Evolutionary conservation across 2,888 invertebrate species (phyloP).

Genomic region (Dascillus cervinus): DNA sequence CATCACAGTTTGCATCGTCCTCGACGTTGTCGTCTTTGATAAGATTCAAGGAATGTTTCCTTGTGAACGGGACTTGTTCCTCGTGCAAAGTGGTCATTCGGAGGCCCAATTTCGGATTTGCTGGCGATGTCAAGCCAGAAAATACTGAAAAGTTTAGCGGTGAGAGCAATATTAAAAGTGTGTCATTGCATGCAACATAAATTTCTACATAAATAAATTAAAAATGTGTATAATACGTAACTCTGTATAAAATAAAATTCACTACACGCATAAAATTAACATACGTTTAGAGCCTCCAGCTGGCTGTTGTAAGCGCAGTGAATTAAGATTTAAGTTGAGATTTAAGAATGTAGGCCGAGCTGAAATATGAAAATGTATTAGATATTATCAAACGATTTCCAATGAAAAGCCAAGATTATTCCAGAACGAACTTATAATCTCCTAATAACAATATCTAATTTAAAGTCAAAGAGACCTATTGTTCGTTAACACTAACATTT

Average conservation of each 20-base stretch:
- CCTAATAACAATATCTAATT: slow-evolving; percentile 4
- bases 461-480: slow-evolving; percentile 42
- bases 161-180: neutral
- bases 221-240: slow-evolving; percentile 4
- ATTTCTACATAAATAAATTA: neutral
- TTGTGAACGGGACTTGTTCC: slow-evolving; percentile 54
- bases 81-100: slow-evolving; percentile 91
- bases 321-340: slow-evolving; percentile 91
- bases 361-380: slow-evolving; percentile 53
- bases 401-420: too few species aligned
- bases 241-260: slow-evolving; percentile 14
- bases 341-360: slow-evolving; percentile 98
- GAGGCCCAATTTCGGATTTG: slow-evolving; percentile 73
- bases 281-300: slow-evolving; percentile 72
- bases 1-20: slow-evolving; percentile 31
- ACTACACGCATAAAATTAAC: slow-evolving; percentile 42
- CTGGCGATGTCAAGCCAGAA: slow-evolving; percentile 67
- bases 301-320: slow-evolving; percentile 79
- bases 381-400: too few species aligned
- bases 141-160: neutral
- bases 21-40: slow-evolving; percentile 36
- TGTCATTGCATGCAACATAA: too few species aligned
- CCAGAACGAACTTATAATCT: too few species aligned
- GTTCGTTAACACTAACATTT: slow-evolving; percentile 16
- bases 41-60: slow-evolving; percentile 43